phyloP scores from a whole-genome alignment of 2,797 vertebrate genomes.

The Aldrovandia affinis region DNA sequence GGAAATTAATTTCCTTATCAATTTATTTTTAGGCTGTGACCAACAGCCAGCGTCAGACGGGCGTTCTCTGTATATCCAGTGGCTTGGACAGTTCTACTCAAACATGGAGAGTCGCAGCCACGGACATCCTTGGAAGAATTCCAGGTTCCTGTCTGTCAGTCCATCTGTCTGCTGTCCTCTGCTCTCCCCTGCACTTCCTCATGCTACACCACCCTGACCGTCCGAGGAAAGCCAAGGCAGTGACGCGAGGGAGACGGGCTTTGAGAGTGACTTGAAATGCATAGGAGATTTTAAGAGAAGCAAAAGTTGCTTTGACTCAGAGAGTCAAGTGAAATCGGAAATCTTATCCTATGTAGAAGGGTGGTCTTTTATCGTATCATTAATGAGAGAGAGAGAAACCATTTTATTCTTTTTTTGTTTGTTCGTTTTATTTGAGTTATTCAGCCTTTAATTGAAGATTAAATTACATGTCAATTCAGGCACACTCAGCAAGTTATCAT shows the following conservation, averaged over 20 bases:
- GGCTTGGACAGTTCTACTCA: neutral
- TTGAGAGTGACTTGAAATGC: neutral
- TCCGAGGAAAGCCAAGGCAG: neutral
- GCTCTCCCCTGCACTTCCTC: neutral
- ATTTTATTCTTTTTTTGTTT: neutral
- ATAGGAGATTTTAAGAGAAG: neutral
- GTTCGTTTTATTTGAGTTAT: neutral
- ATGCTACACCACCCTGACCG: neutral
- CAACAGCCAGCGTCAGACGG: neutral
- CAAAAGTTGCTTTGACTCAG: neutral
- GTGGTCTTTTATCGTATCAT: neutral
- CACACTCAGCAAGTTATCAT: neutral
- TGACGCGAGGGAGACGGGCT: neutral
- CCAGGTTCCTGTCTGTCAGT: neutral
- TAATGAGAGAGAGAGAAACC: neutral
- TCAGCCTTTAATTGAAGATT: neutral
- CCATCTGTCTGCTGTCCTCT: neutral
- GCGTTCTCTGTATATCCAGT: neutral
- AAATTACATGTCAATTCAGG: neutral
- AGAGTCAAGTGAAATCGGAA: neutral
- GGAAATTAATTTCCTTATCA: too few species aligned
- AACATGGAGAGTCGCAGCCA: slow-evolving; percentile 6
- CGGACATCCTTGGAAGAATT: slow-evolving; percentile 1
- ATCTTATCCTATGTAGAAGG: neutral
- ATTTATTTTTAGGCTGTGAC: neutral